phyloP scores from a whole-genome alignment of 2,797 vertebrate species.

The Bovichtus diacanthus region DNA sequence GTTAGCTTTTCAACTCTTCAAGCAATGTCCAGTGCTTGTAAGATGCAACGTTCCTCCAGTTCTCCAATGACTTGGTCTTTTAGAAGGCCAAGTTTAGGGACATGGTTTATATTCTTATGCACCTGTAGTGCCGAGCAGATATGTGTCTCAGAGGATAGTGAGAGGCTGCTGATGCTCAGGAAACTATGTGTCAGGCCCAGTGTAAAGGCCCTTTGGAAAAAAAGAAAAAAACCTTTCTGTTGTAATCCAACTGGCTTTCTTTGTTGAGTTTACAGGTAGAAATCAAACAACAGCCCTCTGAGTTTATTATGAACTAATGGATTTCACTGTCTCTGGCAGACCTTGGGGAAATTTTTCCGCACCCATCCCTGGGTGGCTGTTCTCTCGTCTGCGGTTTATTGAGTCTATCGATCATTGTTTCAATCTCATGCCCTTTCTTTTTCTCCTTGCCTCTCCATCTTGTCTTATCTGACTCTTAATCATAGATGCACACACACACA shows the following conservation, averaged over 20 bases:
- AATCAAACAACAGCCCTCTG: constrained; percentile 47
- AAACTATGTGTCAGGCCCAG: constrained; percentile 9
- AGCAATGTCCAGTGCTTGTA: constrained; percentile 23
- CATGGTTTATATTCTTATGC: background rate
- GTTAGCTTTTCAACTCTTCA: constrained; percentile 16
- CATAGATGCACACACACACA: constrained; percentile 38
- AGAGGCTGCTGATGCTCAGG: constrained; percentile 27
- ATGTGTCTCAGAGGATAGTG: background rate
- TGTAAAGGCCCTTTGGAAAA: constrained; percentile 12
- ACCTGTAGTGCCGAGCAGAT: constrained; percentile 2
- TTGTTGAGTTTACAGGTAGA: constrained; percentile 50
- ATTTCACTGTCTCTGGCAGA: constrained; percentile 67
- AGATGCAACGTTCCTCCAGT: constrained; percentile 26
- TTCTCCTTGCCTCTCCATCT: constrained; percentile 60
- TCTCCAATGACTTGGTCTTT: background rate
- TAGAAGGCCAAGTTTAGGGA: background rate
- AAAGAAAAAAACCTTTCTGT: constrained; percentile 20
- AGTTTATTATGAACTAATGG: constrained; percentile 76
- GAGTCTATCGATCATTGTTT: constrained; percentile 80
- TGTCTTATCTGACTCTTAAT: constrained; percentile 66
- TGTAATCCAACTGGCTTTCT: constrained; percentile 14
- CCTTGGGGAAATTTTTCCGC: constrained; percentile 76
- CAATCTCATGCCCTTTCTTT: constrained; percentile 67
- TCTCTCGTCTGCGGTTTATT: constrained; percentile 78
- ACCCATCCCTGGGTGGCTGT: constrained; percentile 65